phyloP scores from a whole-genome alignment of 2,113 vertebrate species.

The Brachyhypopomus gauderio region DNA sequence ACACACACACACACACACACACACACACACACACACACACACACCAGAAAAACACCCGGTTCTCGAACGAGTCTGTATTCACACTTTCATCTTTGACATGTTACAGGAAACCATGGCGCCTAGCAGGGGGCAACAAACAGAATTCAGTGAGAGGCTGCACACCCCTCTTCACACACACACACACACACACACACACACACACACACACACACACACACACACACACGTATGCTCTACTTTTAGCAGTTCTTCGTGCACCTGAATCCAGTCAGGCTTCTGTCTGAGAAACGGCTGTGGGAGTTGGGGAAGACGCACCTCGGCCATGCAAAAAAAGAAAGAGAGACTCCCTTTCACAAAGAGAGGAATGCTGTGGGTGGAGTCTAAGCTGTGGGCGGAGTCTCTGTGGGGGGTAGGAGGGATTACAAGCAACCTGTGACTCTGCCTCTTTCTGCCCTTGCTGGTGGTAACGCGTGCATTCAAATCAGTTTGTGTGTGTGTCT shows the following conservation, averaged over 20 bases:
- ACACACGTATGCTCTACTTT: constrained; percentile 58
- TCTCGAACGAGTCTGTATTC: constrained; percentile 74
- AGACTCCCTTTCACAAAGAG: constrained; percentile 76
- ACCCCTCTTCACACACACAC: not conserved
- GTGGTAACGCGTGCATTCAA: constrained; percentile 76
- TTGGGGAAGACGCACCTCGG: constrained; percentile 83
- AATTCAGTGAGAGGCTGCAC: constrained; percentile 79
- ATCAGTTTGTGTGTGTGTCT: constrained; percentile 75
- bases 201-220: constrained; percentile 4
- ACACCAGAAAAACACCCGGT: constrained; percentile 49
- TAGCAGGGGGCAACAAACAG: constrained; percentile 90
- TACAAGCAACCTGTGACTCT: constrained; percentile 99
- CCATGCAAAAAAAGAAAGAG: constrained; percentile 80
- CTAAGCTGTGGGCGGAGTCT: constrained; percentile 74
- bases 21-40: constrained; percentile 25
- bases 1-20: constrained; percentile 30
- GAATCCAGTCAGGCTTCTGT: constrained; percentile 73
- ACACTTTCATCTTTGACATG: constrained; percentile 97
- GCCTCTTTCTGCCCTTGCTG: constrained; percentile 99
- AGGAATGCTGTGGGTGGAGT: constrained; percentile 84
- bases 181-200: constrained; percentile 38
- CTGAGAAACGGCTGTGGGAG: constrained; percentile 76
- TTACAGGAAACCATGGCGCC: constrained; percentile 90
- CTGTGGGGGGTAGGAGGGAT: constrained; percentile 91
- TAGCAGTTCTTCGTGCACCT: constrained; percentile 81